phyloP scores from a whole-genome alignment of 2,888 invertebrate species.

The Helleia helle region DNA sequence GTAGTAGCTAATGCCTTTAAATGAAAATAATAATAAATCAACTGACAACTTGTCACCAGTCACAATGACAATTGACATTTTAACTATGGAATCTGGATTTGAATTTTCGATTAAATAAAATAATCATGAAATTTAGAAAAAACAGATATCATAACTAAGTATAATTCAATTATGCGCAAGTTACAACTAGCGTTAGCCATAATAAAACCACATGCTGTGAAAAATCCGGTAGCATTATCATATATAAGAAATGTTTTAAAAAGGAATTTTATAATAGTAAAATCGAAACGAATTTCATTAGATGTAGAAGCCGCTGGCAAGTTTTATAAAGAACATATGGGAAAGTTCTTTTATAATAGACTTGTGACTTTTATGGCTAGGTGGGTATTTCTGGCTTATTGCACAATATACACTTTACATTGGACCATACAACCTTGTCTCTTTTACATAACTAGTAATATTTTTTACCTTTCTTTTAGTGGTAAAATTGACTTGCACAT shows the following conservation, averaged over 20 bases:
- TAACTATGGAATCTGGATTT: no score
- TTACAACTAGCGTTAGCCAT: slow-evolving; percentile 87
- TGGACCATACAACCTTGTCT: no score
- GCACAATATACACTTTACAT: no score
- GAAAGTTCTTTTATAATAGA: slow-evolving; percentile 88
- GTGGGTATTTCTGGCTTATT: no score
- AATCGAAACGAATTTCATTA: slow-evolving; percentile 77
- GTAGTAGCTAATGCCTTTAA: no score
- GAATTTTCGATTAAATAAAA: no score
- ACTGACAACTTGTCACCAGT: no score
- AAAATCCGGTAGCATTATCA: slow-evolving; percentile 81
- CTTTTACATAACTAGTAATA: slow-evolving; percentile 9
- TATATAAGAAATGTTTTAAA: slow-evolving; percentile 79
- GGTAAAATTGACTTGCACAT: slow-evolving; percentile 89
- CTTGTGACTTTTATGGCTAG: slow-evolving; percentile 87
- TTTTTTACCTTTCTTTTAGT: slow-evolving; percentile 64
- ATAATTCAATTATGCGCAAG: slow-evolving; percentile 39
- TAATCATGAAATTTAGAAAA: not conserved
- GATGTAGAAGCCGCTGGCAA: slow-evolving; percentile 76
- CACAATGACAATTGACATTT: no score
- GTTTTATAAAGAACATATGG: slow-evolving; percentile 88
- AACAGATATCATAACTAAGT: not conserved
- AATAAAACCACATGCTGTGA: slow-evolving; percentile 88
- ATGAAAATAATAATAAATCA: no score
- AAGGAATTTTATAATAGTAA: slow-evolving; percentile 82